phyloP scores from a whole-genome alignment of 2,888 invertebrate species.

The Pterostichus madidus region DNA sequence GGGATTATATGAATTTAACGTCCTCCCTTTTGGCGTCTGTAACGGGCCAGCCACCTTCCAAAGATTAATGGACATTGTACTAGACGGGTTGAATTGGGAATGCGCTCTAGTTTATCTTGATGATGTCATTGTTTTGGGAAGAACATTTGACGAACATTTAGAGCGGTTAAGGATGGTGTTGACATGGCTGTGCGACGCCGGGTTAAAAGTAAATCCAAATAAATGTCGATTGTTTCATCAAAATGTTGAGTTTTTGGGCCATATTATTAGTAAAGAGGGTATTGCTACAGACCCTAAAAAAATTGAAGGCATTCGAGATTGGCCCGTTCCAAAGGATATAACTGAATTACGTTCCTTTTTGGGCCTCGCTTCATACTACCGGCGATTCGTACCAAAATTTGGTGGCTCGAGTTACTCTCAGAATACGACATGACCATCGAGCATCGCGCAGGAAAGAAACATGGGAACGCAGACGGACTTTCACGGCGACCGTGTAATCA shows the following conservation, averaged over 20 bases:
- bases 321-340: slow-evolving; percentile 66
- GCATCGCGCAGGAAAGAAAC: slow-evolving; percentile 24
- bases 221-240: slow-evolving; percentile 68
- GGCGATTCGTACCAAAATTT: slow-evolving; percentile 69
- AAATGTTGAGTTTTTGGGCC: slow-evolving; percentile 69
- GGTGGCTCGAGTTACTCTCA: slow-evolving; percentile 46
- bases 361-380: slow-evolving; percentile 70
- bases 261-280: slow-evolving; percentile 68
- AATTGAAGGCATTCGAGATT: background rate
- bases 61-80: slow-evolving; percentile 26
- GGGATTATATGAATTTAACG: slow-evolving; percentile 42
- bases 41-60: too few species aligned
- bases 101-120: slow-evolving; percentile 41
- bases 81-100: slow-evolving; percentile 33
- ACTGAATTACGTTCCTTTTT: slow-evolving; percentile 69
- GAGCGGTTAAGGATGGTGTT: too few species aligned
- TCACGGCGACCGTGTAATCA: slow-evolving; percentile 19
- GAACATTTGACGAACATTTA: too few species aligned
- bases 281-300: slow-evolving; percentile 56
- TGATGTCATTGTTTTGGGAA: slow-evolving; percentile 8
- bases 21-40: slow-evolving; percentile 39
- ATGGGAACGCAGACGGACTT: slow-evolving; percentile 47
- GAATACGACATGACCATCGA: slow-evolving; percentile 34
- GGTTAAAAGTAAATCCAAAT: slow-evolving; percentile 67
- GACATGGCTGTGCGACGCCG: too few species aligned